Base-by-base conservation (phyloP, 1,140 invertebrate species). In the Paraescarpia echinospica region DNA sequence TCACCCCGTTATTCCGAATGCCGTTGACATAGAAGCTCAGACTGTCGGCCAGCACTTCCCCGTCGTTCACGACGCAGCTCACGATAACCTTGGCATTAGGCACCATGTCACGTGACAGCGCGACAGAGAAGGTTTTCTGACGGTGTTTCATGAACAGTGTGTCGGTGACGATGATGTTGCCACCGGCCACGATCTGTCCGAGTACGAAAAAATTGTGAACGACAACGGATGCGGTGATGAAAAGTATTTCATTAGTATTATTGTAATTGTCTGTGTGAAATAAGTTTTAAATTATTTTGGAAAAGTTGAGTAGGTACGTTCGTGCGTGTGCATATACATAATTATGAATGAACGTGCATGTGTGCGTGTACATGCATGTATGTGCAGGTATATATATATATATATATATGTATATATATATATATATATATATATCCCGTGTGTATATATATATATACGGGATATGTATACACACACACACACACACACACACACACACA, bases 11-110 rank as follows among this genome's bases (percentile, higher is more conserved):
- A 77, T 77, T 77, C 59, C 98, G 98, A 91, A 99, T 98, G 90
- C 98, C 98, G 96, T 99, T 98, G 1, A 99, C 98, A 2, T 98
- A 98, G 96, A 99, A 99, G 4, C 98, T 99, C 34, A 99, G 96
- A 89, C 98, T 98, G 96, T 99, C 99, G 0, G 98, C 98, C 0
- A 99, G 97, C 2, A 99, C 97, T 94, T 98, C 97, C 1, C 98
- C 98, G 1, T 98, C 98, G 97, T 9, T 97, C 97, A 94, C 93
- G 0, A 99, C 97, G 94, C 98, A 97, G 96, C 98, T 99, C 18
- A 99, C 98, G 27, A 99, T 97, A 27, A 98, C 97, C 0, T 98
- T 98, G 0, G 98, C 97, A 34, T 98, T 97, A 0, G 99, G 99
- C 22, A 98, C 98, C 98, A 99, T 99, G 96, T 99, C 98, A 0